These are phyloP conservation scores for Neodontobutis hainanensis DNA, from an alignment of 2,113 vertebrate genomes.

Conservation along the genomic window DNA sequence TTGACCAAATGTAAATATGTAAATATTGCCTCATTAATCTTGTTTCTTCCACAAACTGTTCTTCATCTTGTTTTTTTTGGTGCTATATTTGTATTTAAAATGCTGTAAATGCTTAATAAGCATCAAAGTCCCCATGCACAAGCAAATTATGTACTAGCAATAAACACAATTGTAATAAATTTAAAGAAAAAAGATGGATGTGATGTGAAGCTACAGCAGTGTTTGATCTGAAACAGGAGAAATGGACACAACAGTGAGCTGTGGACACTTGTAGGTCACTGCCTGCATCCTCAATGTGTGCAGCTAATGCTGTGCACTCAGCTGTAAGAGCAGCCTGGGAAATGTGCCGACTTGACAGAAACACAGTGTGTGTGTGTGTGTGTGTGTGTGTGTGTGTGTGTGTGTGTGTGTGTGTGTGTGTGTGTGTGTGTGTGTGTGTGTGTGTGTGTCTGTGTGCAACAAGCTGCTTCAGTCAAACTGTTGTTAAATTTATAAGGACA, in stretches of 20 bases:
- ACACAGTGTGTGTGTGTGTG: conserved; percentile 32
- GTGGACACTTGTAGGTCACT: conserved; percentile 73
- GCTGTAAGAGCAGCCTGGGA: conserved; percentile 69
- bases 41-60: too few relatives aligned
- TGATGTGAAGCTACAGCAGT: neutral
- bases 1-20: too few relatives aligned
- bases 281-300: conserved; percentile 40
- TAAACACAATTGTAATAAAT: neutral
- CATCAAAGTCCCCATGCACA: conserved; percentile 1
- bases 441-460: conserved; percentile 49
- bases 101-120: conserved; percentile 11
- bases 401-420: conserved; percentile 12
- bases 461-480: conserved; percentile 66
- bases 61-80: neutral
- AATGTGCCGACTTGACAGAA: conserved; percentile 77
- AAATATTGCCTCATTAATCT: too few relatives aligned
- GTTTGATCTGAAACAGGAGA: conserved; percentile 65
- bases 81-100: neutral
- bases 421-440: conserved; percentile 19
- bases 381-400: conserved; percentile 9
- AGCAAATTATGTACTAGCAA: neutral
- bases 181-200: neutral
- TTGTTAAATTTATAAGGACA: conserved; percentile 69
- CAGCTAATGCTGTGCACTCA: conserved; percentile 62
- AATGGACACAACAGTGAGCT: conserved; percentile 64